Conservation (phyloP, 2,888 invertebrate genomes). For the Parnassius glacialis region DNA sequence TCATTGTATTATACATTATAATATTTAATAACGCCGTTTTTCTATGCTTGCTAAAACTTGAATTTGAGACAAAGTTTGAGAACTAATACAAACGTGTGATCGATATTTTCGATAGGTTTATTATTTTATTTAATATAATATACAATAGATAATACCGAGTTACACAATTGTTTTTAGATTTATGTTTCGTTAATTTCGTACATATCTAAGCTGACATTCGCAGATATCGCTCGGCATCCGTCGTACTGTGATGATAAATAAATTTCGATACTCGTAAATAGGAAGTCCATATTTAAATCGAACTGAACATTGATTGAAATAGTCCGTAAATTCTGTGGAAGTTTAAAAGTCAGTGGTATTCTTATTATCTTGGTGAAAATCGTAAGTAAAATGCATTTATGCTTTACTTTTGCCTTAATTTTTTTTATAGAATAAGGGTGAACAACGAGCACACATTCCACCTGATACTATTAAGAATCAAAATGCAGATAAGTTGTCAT, state of each 20-base stretch:
- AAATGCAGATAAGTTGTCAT: too few relatives aligned
- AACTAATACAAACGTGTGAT: constrained; percentile 38
- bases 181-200: constrained; percentile 28
- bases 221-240: constrained; percentile 42
- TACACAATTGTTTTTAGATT: constrained; percentile 39
- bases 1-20: too few relatives aligned
- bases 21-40: neutral
- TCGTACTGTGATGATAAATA: constrained; percentile 33
- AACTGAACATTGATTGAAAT: neutral
- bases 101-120: constrained; percentile 41
- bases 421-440: too few relatives aligned
- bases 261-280: constrained; percentile 1
- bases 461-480: too few relatives aligned
- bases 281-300: constrained; percentile 5
- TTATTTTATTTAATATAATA: constrained; percentile 37
- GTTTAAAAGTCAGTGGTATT: neutral
- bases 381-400: neutral
- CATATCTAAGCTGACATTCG: constrained; percentile 48
- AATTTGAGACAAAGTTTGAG: constrained; percentile 44
- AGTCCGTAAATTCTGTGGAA: neutral
- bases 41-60: too few relatives aligned
- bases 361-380: neutral
- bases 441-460: too few relatives aligned
- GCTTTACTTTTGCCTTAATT: too few relatives aligned
- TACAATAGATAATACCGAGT: constrained; percentile 45